phyloP scores from a whole-genome alignment of 2,797 vertebrate genomes.

The Manis crassicaudata region DNA sequence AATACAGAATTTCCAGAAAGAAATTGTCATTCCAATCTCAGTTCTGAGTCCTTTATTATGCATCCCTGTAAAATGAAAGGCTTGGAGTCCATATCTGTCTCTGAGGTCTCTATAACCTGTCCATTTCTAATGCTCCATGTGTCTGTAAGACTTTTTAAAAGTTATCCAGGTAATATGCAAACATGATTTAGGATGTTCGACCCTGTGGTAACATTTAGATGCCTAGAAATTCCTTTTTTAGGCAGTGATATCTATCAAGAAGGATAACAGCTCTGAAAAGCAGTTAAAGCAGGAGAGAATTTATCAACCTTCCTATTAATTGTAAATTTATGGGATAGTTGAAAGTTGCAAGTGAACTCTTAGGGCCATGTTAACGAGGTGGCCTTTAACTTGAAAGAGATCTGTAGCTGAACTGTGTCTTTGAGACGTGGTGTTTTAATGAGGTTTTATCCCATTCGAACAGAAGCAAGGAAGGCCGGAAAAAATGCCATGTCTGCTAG shows the following conservation, averaged over 20 bases:
- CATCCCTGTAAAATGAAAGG: neutral
- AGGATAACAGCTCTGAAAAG: slow-evolving; percentile 49
- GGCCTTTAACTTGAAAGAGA: slow-evolving; percentile 76
- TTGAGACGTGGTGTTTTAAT: slow-evolving; percentile 53
- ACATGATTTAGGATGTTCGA: slow-evolving; percentile 17
- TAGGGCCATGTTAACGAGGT: slow-evolving; percentile 31
- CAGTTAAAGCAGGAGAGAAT: slow-evolving; percentile 66
- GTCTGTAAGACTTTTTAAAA: neutral
- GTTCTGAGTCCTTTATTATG: neutral
- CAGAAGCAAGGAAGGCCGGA: neutral
- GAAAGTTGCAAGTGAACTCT: slow-evolving; percentile 71
- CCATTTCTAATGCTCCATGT: neutral
- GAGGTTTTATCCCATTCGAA: slow-evolving; percentile 64
- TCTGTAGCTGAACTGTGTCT: slow-evolving; percentile 37
- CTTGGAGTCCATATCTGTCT: neutral
- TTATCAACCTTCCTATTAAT: slow-evolving; percentile 66
- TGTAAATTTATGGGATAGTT: slow-evolving; percentile 65
- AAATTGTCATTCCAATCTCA: neutral
- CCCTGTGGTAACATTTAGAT: neutral
- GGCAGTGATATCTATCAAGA: slow-evolving; percentile 57
- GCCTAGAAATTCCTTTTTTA: slow-evolving; percentile 61
- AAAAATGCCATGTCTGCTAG: slow-evolving; percentile 70
- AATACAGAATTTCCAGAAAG: neutral
- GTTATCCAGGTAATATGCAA: slow-evolving; percentile 44
- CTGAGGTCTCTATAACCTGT: neutral